Evolutionary conservation across 1,140 invertebrate species (phyloP).

Genomic region (Formica exsecta): DNA sequence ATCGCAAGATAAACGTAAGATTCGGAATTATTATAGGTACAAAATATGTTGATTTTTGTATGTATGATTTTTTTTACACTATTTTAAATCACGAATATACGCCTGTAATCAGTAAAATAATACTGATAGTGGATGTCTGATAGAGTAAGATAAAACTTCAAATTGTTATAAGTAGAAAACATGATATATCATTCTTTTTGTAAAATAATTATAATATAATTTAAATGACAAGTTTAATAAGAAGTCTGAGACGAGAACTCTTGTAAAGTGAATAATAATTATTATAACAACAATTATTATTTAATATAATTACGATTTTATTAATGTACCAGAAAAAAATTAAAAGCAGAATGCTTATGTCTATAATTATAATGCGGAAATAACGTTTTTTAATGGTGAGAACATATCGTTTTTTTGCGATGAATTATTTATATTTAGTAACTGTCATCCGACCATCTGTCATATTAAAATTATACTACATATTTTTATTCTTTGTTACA

Average conservation of each 20-base stretch:
- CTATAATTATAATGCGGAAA: not conserved
- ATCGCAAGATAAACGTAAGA: too few relatives aligned
- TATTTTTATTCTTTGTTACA: constrained; percentile 21
- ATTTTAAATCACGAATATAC: not conserved
- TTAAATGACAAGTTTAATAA: too few relatives aligned
- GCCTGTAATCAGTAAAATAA: not conserved
- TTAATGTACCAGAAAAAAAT: not conserved
- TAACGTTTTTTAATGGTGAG: not conserved
- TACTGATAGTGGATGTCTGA: not conserved
- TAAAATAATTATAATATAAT: not conserved
- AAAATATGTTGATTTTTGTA: not conserved
- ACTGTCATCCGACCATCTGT: constrained; percentile 5
- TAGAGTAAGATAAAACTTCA: not conserved
- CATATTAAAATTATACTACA: constrained; percentile 27
- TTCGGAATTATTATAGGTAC: not conserved
- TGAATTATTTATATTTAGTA: constrained; percentile 33
- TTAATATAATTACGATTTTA: not conserved
- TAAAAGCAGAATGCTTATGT: not conserved
- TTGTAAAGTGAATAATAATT: not conserved
- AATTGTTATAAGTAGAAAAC: not conserved
- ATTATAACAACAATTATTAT: not conserved
- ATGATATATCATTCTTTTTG: not conserved
- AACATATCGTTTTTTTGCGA: not conserved
- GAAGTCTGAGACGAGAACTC: not conserved
- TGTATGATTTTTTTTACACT: not conserved